Base-by-base conservation (phyloP, 2,797 vertebrate species). In the Adelosebastes latens region DNA sequence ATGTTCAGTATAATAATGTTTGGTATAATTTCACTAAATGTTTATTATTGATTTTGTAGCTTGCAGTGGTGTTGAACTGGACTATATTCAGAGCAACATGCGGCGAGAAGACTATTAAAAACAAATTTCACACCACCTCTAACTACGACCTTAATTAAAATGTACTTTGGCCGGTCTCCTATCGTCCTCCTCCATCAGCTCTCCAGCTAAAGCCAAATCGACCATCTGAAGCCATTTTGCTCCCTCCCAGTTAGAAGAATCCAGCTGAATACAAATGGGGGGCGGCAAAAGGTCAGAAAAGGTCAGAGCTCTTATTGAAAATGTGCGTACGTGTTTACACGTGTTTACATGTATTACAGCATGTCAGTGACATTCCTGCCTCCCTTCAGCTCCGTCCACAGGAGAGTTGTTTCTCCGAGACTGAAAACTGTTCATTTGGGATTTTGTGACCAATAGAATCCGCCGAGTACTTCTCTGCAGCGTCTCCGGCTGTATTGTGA, bases 281-380 rank as follows among this genome's bases (percentile, higher is more conserved):
- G 14, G 34, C 29, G 11, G 46, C 2, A 13, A 80, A 82, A 84
- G 70, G 77, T 72, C 56, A 11, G 29, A 0, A 81, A 81, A 87
- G 62, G 79, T 79, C 81, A 72, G 42, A 5, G 2, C 8, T 72
- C 20, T 67, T 49, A 49, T 20, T 78, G 22, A 42, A 77, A 29
- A 24, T 42, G 13, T 39, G 18, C 18, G 46, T 20, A 49, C 46
- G 46, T 49, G 46, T 49, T 20, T 49, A 49, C 46, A 49, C 18
- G 46, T 49, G 46, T 49, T 49, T 20, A 49, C 46, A 49, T 49
- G 46, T 49, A 49, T 9, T 60, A 11, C 22, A 32, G 52, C 24
- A 4, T 46, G 53, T 25, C 36, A 27, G n/a, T 18, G 25, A 16
- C 22, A 58, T 22, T 63, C 27, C 2, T 63, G 61, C 61, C 12